Conservation (phyloP, 2,797 vertebrate species). For the Esox masquinongy region DNA sequence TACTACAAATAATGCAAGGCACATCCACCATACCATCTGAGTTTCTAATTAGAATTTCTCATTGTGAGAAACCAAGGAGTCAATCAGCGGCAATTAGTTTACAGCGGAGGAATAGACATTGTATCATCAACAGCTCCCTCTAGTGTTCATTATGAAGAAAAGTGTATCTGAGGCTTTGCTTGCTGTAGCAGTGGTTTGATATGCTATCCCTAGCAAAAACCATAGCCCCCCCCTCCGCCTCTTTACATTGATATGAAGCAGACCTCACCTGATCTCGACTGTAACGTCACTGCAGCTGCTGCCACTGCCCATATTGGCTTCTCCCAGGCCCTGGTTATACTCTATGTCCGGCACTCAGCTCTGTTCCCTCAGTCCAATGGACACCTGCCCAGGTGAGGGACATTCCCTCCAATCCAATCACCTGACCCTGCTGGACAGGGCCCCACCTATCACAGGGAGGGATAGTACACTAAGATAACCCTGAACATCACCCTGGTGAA, state of each 20-base stretch:
- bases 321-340: constrained; percentile 36
- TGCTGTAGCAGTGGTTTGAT: too few species aligned
- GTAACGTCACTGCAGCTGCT: constrained; percentile 60
- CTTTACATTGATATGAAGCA: not conserved
- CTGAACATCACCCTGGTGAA: constrained; percentile 29
- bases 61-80: not conserved
- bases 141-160: constrained; percentile 33
- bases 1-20: not conserved
- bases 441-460: constrained; percentile 61
- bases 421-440: constrained; percentile 23
- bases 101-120: not conserved
- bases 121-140: constrained; percentile 36
- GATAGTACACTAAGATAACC: constrained; percentile 35
- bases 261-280: constrained; percentile 63
- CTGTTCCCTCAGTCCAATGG: constrained; percentile 30
- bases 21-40: not conserved
- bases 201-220: not conserved
- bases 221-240: not conserved
- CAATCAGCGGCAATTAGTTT: not conserved
- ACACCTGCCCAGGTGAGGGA: constrained; percentile 60
- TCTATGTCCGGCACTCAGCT: constrained; percentile 37
- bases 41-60: not conserved
- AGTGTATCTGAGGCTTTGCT: not conserved
- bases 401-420: constrained; percentile 47
- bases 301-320: constrained; percentile 69